Evolutionary conservation across 1,140 invertebrate genomes (phyloP).

Genomic region (Campodea augens): DNA sequence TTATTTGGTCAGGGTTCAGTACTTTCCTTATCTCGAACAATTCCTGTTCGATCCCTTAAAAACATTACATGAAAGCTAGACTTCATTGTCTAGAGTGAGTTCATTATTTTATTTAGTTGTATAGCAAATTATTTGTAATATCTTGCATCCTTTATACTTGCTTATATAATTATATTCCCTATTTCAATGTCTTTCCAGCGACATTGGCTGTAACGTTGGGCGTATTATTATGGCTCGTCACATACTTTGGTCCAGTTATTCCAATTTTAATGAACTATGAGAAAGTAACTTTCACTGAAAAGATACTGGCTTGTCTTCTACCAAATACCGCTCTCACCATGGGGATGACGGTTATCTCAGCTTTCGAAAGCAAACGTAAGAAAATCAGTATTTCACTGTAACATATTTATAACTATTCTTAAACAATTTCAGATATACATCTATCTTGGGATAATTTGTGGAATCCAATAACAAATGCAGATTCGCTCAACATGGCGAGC

Average conservation of each 20-base stretch:
- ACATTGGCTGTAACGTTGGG: not conserved
- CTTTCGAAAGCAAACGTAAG: not conserved
- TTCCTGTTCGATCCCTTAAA: too few relatives aligned
- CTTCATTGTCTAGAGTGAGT: too few relatives aligned
- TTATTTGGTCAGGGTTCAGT: too few relatives aligned
- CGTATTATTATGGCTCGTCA: not conserved
- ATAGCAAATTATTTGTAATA: too few relatives aligned
- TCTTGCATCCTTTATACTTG: too few relatives aligned
- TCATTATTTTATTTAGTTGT: too few relatives aligned
- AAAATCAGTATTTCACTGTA: not conserved
- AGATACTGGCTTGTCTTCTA: not conserved
- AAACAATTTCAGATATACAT: not conserved
- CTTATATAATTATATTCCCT: too few relatives aligned
- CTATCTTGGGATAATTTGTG: not conserved
- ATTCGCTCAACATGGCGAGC: conserved; percentile 26
- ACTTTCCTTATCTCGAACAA: too few relatives aligned
- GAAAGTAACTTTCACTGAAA: not conserved
- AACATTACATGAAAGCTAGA: too few relatives aligned
- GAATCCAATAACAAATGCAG: conserved; percentile 17
- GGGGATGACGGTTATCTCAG: not conserved
- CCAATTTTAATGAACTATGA: not conserved
- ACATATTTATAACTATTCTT: not conserved
- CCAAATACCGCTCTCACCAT: not conserved
- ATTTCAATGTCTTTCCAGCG: too few relatives aligned
- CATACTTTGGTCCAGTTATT: not conserved